Base-by-base conservation (phyloP, 2,113 vertebrate genomes). In the Illadopsis cleaveri region DNA sequence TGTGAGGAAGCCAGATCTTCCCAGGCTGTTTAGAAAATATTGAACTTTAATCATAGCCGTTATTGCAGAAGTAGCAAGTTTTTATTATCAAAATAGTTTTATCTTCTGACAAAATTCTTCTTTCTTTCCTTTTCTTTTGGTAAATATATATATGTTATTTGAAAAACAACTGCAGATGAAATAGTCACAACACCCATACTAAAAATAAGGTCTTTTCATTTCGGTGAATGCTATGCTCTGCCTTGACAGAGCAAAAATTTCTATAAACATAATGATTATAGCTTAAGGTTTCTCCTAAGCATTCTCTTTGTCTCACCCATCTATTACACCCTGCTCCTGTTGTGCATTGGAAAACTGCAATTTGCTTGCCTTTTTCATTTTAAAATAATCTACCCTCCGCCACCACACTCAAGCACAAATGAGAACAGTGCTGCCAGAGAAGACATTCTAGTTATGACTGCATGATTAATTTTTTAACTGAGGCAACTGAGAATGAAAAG, bases 391-490 rank as follows among this genome's bases (percentile, higher is more conserved):
- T 81, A 33, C 12, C 11, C 6, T 81, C 47, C 11, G 7, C 89
- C 80, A 90, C 53, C 12, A 45, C 58, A 87, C 45, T 96, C 5
- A 0, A 86, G 27, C 12, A 60, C 44, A 94, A 96, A 94, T 82
- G 69, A 90, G 37, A 97, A 62, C 37, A 84, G 68, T 83, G 42
- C 45, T 73, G 15, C 48, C 56, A 90, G 82, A 94, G 48, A 95
- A 95, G 80, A 82, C 44, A 89, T 60, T 35, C 30, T 93, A 68
- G 85, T 80, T 77, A 77, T 91, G 61, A 90, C 37, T 91, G 75
- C 70, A 61, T 94, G 90, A 96, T 91, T 96, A 87, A 64, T 79
- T 94, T 97, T 96, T 90, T 82, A 95, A 89, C 68, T 70, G 73
- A 95, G 94, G 96, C 64, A 87, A 79, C 28, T 76, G 80, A 96